Evolutionary conservation across 2,113 vertebrate genomes (phyloP).

Genomic region (Myrmecobius fasciatus): DNA sequence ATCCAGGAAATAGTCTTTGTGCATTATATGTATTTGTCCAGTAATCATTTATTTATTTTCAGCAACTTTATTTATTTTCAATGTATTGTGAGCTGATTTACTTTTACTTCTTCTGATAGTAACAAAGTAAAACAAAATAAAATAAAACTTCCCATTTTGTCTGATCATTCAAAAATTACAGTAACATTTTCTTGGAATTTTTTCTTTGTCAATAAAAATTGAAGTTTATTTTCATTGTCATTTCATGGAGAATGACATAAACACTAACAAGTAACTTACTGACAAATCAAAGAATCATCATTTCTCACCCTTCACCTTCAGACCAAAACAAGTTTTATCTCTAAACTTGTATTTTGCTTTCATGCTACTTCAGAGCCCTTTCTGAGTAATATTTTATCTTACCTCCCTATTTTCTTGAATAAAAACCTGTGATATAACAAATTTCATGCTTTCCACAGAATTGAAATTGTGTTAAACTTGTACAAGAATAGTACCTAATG

Average conservation of each 20-base stretch:
- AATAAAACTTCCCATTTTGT: background rate
- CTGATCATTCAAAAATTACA: background rate
- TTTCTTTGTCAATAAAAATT: background rate
- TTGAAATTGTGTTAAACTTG: slow-evolving; percentile 20
- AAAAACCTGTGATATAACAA: slow-evolving; percentile 11
- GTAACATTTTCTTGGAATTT: background rate
- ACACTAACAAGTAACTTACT: background rate
- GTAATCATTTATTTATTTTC: background rate
- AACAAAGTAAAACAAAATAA: background rate
- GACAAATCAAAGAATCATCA: slow-evolving; percentile 2
- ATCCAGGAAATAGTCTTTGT: background rate
- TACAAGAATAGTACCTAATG: background rate
- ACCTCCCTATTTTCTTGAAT: background rate
- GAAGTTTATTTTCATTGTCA: slow-evolving; percentile 36
- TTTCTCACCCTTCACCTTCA: background rate
- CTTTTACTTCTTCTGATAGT: background rate
- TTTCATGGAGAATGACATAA: slow-evolving; percentile 28
- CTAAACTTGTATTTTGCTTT: slow-evolving; percentile 1
- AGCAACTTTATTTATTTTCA: background rate
- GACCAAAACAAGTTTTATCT: slow-evolving; percentile 8
- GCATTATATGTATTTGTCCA: background rate
- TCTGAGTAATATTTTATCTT: slow-evolving; percentile 18
- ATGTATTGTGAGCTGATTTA: background rate
- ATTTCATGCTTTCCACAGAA: background rate
- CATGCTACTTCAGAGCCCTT: background rate